A percentile compares a stretch with the other conserved stretches of the same genome.
These are phyloP conservation scores for Drosophila nebulosa DNA, from an alignment of 1,140 invertebrate species.

Conservation along the genomic window DNA sequence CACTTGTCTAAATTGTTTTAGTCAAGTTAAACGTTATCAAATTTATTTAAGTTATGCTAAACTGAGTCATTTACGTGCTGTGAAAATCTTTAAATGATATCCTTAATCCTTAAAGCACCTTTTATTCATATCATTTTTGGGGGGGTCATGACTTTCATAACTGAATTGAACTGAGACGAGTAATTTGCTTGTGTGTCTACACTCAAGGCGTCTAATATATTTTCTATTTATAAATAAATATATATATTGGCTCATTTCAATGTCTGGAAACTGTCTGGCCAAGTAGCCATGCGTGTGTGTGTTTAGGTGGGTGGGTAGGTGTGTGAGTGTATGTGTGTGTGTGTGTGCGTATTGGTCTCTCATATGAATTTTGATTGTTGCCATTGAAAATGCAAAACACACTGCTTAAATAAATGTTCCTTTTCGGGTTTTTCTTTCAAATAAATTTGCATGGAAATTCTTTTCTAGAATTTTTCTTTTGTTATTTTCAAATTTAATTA, in stretches of 20 bases:
- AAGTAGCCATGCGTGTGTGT: constrained; percentile 32
- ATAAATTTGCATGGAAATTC: constrained; percentile 16
- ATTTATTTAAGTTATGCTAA: not conserved
- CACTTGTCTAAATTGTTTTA: no score
- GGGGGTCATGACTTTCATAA: not conserved
- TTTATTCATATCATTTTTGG: not conserved
- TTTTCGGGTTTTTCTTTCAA: not conserved
- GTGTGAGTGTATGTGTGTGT: constrained; percentile 6
- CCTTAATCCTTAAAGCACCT: not conserved
- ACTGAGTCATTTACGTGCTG: not conserved
- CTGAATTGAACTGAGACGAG: not conserved
- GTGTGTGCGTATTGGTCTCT: constrained; percentile 21
- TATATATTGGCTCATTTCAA: constrained; percentile 68
- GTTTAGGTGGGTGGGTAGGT: not conserved
- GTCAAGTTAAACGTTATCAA: not conserved
- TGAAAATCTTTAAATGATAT: not conserved
- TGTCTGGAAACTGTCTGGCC: constrained; percentile 53
- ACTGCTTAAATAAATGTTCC: not conserved
- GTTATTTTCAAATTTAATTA: constrained; percentile 8
- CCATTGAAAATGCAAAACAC: constrained; percentile 37
- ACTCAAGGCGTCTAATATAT: constrained; percentile 36
- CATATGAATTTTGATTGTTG: constrained; percentile 30
- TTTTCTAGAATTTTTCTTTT: constrained; percentile 15
- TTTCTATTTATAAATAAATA: constrained; percentile 57
- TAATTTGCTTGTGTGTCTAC: constrained; percentile 27